These are phyloP conservation scores for Tragelaphus oryx DNA, from an alignment of 2,797 vertebrate genomes.

Conservation along the genomic window DNA sequence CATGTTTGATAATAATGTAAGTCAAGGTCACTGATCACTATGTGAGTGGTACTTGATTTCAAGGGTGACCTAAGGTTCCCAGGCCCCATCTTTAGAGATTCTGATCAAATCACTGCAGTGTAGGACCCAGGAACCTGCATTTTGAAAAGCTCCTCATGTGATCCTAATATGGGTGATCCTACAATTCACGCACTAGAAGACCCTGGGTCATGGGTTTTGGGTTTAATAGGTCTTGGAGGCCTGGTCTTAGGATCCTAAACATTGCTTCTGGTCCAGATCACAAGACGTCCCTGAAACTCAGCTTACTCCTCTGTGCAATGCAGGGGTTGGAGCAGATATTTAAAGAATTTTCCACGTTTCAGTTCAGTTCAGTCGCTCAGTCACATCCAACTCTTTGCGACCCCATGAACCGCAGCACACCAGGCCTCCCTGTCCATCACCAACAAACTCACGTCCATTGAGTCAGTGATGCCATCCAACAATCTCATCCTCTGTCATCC, in stretches of 20 bases:
- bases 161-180: not conserved
- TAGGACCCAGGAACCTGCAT: not conserved
- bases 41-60: not conserved
- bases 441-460: not conserved
- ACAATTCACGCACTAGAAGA: not conserved
- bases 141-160: not conserved
- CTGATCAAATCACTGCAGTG: not conserved
- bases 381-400: fast-evolving
- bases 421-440: not conserved
- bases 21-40: not conserved
- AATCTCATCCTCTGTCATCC: not conserved
- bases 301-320: not conserved
- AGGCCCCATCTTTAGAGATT: not conserved
- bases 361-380: not conserved
- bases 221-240: not conserved
- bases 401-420: not conserved
- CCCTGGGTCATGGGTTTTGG: not conserved
- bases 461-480: not conserved
- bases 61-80: not conserved
- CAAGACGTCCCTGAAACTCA: not conserved
- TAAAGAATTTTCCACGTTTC: not conserved
- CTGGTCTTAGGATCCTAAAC: not conserved
- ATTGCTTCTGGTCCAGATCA: not conserved
- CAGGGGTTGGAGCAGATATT: not conserved
- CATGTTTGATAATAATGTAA: not conserved